phyloP scores from a whole-genome alignment of 2,888 invertebrate species.

The Galeruca laticollis region DNA sequence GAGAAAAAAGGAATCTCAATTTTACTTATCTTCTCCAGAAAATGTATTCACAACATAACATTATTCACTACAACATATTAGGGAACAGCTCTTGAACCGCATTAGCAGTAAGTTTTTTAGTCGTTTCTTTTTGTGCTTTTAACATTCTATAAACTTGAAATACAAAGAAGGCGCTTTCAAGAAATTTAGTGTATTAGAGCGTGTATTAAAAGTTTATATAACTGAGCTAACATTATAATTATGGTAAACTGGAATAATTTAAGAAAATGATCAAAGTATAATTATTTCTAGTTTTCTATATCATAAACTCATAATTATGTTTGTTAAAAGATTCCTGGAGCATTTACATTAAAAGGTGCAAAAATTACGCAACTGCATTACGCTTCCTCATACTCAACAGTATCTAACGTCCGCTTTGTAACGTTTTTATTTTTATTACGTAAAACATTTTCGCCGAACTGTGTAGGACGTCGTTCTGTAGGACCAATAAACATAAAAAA shows the following conservation, averaged over 20 bases:
- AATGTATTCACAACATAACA: background rate
- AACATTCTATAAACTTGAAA: background rate
- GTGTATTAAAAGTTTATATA: background rate
- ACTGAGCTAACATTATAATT: background rate
- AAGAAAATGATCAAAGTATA: background rate
- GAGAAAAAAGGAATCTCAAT: background rate
- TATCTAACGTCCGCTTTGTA: too few species aligned
- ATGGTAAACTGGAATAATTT: background rate
- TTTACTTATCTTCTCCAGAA: background rate
- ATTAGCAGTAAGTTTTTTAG: background rate
- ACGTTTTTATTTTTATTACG: too few species aligned
- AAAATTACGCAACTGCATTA: too few species aligned
- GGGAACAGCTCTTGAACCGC: background rate
- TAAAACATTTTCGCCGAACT: too few species aligned
- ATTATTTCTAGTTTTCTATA: background rate
- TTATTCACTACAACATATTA: conserved; percentile 2
- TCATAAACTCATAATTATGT: background rate
- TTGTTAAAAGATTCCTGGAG: too few species aligned
- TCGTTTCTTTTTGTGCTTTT: background rate
- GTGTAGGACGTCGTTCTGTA: too few species aligned
- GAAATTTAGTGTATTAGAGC: background rate
- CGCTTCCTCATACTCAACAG: too few species aligned
- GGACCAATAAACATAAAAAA: too few species aligned
- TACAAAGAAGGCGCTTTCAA: background rate
- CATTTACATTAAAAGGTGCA: too few species aligned